Percentiles rank a stretch among this genome's conserved stretches.
These are phyloP conservation scores for Micrasema minimum DNA, from an alignment of 1,140 invertebrate species.

Conservation along the genomic window DNA sequence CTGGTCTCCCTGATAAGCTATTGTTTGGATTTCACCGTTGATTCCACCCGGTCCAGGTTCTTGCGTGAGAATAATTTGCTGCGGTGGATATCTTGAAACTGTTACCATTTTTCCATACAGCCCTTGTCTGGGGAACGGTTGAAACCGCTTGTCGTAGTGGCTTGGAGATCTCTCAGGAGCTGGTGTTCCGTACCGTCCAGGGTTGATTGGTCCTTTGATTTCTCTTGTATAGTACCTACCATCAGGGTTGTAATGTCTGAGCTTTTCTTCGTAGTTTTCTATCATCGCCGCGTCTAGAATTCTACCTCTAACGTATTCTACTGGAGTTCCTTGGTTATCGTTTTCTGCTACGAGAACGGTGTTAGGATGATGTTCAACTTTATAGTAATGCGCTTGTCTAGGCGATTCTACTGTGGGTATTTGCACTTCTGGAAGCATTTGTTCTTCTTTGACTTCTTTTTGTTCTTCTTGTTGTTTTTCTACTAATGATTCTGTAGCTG, in stretches of 20 bases:
- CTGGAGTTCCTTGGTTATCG: conserved; percentile 28
- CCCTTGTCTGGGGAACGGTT: conserved; percentile 30
- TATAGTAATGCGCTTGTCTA: conserved; percentile 40
- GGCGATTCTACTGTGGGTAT: neutral
- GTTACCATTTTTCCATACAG: conserved; percentile 23
- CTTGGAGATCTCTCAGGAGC: conserved; percentile 38
- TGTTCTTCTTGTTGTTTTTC: conserved; percentile 18
- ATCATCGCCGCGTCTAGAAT: conserved; percentile 1
- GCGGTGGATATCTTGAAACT: conserved; percentile 32
- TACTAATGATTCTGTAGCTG: conserved; percentile 17
- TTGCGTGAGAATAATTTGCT: conserved; percentile 45
- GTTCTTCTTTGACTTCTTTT: conserved; percentile 35
- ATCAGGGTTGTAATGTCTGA: conserved; percentile 17
- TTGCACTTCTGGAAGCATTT: neutral
- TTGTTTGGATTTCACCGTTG: conserved; percentile 49
- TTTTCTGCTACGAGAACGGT: conserved; percentile 23
- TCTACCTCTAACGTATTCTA: conserved; percentile 37
- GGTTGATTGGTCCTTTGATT: conserved; percentile 22
- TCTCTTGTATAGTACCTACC: conserved; percentile 34
- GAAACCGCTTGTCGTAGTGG: conserved; percentile 40
- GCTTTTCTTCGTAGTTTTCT: conserved; percentile 25
- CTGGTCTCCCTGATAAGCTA: conserved; percentile 45
- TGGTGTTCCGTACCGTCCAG: conserved; percentile 28
- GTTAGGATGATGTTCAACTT: conserved; percentile 32
- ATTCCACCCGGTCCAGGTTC: conserved; percentile 38